A percentile compares a stretch with the other conserved stretches of the same genome.
These are phyloP conservation scores for Stenodera caucasica DNA, from an alignment of 2,888 invertebrate genomes.

Conservation along the genomic window DNA sequence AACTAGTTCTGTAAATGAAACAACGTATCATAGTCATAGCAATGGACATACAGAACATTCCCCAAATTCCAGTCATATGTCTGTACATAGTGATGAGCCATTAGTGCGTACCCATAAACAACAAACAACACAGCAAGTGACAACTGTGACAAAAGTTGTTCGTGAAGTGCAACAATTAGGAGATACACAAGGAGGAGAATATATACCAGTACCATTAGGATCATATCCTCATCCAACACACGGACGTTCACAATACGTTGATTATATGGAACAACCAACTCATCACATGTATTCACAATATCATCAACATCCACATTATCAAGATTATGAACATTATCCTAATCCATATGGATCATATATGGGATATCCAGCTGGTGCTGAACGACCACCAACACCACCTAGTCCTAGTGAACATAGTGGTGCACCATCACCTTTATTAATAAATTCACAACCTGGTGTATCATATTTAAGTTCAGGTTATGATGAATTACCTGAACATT, in stretches of 20 bases:
- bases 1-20: conserved; percentile 47
- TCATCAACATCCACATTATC: conserved; percentile 59
- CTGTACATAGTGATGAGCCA: conserved; percentile 59
- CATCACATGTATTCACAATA: conserved; percentile 58
- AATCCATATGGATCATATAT: conserved; percentile 58
- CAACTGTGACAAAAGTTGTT: conserved; percentile 71
- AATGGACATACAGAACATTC: conserved; percentile 69
- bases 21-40: conserved; percentile 58
- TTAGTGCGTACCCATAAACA: conserved; percentile 67
- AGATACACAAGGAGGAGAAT: conserved; percentile 59
- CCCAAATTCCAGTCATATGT: conserved; percentile 61
- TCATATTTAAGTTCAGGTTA: conserved; percentile 68
- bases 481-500: conserved; percentile 65
- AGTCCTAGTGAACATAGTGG: conserved; percentile 62
- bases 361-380: conserved; percentile 55
- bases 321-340: conserved; percentile 63
- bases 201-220: conserved; percentile 58
- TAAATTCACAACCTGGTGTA: conserved; percentile 53
- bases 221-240: conserved; percentile 52
- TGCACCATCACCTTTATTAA: conserved; percentile 59
- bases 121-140: conserved; percentile 71
- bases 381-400: conserved; percentile 59
- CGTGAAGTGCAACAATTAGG: conserved; percentile 65
- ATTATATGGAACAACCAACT: conserved; percentile 56
- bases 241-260: conserved; percentile 55